Percentiles rank a stretch among this genome's conserved stretches.
phyloP scores from a whole-genome alignment of 2,113 vertebrate species.

The Hirundichthys speculiger region DNA sequence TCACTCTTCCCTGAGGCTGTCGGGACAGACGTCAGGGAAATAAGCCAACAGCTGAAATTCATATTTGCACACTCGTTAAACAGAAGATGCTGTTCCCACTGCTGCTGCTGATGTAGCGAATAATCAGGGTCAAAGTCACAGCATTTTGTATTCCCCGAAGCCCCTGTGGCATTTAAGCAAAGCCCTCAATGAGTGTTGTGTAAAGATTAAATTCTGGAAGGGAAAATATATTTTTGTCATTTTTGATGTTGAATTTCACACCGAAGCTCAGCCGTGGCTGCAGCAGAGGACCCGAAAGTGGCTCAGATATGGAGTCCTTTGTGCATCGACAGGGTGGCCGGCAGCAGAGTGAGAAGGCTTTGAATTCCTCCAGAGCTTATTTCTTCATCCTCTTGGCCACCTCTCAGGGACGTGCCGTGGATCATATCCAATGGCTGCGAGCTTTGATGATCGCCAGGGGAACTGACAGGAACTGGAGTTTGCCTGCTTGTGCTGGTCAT shows the following conservation, averaged over 20 bases:
- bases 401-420: slow-evolving; percentile 53
- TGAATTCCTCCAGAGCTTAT: slow-evolving; percentile 65
- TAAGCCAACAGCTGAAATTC: slow-evolving; percentile 36
- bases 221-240: slow-evolving; percentile 2
- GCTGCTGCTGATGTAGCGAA: slow-evolving; percentile 33
- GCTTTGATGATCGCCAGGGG: slow-evolving; percentile 55
- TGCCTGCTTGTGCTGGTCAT: slow-evolving; percentile 29
- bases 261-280: background rate
- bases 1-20: slow-evolving; percentile 41
- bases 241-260: slow-evolving; percentile 27
- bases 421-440: slow-evolving; percentile 42
- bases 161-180: slow-evolving; percentile 1
- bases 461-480: slow-evolving; percentile 53
- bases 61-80: slow-evolving; percentile 45
- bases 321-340: slow-evolving; percentile 28
- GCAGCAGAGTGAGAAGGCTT: slow-evolving; percentile 49
- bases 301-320: slow-evolving; percentile 45
- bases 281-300: slow-evolving; percentile 33
- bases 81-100: slow-evolving; percentile 14
- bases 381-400: slow-evolving; percentile 64
- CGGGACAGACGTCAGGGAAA: slow-evolving; percentile 44
- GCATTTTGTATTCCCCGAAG: slow-evolving; percentile 16
- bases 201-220: slow-evolving; percentile 16
- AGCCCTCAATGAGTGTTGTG: background rate
- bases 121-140: slow-evolving; percentile 39